Evolutionary conservation across 2,888 invertebrate genomes (phyloP).

Genomic region (Trachelus troglodyta): DNA sequence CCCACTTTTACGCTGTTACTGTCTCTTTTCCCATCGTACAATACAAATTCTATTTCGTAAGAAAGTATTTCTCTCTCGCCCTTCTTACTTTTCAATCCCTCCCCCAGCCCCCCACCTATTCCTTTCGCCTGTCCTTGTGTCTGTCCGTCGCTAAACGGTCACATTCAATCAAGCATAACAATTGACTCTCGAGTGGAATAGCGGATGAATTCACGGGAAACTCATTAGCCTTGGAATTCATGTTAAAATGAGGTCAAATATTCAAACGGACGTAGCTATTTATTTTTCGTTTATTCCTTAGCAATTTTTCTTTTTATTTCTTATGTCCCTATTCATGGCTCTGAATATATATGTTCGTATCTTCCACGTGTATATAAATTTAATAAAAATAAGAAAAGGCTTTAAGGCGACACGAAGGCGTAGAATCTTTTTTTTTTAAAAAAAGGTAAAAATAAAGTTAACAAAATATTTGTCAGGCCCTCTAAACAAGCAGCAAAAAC

Average conservation of each 20-base stretch:
- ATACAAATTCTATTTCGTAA: background rate
- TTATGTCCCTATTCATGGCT: background rate
- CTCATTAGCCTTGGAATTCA: background rate
- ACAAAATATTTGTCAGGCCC: background rate
- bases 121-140: background rate
- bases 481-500: background rate
- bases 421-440: background rate
- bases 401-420: background rate
- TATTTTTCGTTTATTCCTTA: background rate
- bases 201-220: background rate
- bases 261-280: background rate
- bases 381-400: background rate
- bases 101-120: background rate
- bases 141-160: background rate
- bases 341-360: background rate
- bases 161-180: background rate
- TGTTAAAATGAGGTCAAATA: background rate
- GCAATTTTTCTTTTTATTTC: background rate
- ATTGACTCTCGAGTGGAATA: background rate
- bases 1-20: background rate
- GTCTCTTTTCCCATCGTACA: background rate
- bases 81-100: background rate
- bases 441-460: background rate
- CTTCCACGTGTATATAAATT: background rate
- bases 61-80: background rate